A percentile compares a stretch with the other conserved stretches of the same genome.
Evolutionary conservation across 2,888 invertebrate species (phyloP).

Genomic region (Melanostoma scalare): DNA sequence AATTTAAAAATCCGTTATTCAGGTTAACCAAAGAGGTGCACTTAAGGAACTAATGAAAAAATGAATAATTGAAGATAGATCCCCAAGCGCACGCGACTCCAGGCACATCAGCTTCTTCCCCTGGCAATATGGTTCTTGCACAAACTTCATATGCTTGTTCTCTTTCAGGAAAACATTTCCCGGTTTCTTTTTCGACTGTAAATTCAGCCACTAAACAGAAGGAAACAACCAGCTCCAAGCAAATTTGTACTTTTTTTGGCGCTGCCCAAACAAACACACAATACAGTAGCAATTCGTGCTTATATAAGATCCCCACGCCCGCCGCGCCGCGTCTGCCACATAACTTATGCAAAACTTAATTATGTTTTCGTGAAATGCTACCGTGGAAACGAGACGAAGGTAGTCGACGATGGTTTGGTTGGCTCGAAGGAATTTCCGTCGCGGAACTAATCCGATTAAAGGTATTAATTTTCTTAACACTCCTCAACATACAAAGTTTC

Average conservation of each 20-base stretch:
- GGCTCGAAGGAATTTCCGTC: slow-evolving; percentile 41
- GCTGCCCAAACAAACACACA: slow-evolving; percentile 14
- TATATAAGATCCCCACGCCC: not conserved
- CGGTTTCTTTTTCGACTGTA: not conserved
- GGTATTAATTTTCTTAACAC: slow-evolving; percentile 67
- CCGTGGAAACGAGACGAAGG: slow-evolving; percentile 24
- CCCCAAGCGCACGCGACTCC: not conserved
- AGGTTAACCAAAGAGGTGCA: not conserved
- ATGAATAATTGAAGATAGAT: slow-evolving; percentile 26
- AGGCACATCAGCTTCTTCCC: not conserved
- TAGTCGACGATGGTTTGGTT: slow-evolving; percentile 6
- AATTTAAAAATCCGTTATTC: too few relatives aligned
- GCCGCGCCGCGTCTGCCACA: slow-evolving; percentile 10
- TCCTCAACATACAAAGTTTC: slow-evolving; percentile 55
- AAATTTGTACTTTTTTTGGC: not conserved
- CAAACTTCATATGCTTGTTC: not conserved
- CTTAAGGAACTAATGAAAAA: slow-evolving; percentile 34
- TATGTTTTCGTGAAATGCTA: slow-evolving; percentile 52
- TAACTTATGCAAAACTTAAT: slow-evolving; percentile 67
- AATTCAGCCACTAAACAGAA: slow-evolving; percentile 10
- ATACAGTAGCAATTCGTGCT: slow-evolving; percentile 38
- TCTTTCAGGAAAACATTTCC: not conserved
- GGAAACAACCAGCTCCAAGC: too few relatives aligned
- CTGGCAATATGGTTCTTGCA: slow-evolving; percentile 12
- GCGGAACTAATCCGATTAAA: slow-evolving; percentile 65